Conservation (phyloP, 2,113 vertebrate genomes). For the Macrotis lagotis region DNA sequence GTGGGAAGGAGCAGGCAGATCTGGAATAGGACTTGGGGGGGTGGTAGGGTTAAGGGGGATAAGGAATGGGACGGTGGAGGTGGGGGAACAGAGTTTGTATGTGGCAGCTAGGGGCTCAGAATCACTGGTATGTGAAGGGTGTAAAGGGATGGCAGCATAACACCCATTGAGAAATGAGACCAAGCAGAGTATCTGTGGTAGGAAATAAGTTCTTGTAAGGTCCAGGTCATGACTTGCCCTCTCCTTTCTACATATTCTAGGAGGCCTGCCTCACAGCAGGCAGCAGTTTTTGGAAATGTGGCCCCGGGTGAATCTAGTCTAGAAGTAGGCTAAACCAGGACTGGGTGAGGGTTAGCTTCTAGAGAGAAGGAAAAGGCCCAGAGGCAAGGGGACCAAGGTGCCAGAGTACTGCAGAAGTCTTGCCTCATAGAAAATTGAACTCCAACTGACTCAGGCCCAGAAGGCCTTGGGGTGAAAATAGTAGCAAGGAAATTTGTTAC, state of each 20-base stretch:
- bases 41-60: not conserved
- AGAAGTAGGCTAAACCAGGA: not conserved
- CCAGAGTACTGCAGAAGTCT: too few relatives aligned
- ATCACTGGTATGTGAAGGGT: not conserved
- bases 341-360: not conserved
- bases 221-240: too few relatives aligned
- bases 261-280: too few relatives aligned
- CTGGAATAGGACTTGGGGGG: not conserved
- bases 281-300: not conserved
- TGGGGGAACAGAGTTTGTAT: not conserved
- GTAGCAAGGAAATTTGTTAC: too few relatives aligned
- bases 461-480: not conserved
- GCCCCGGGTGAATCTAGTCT: not conserved
- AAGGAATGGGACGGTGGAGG: not conserved
- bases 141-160: not conserved
- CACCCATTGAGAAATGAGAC: not conserved
- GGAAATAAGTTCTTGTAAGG: not conserved
- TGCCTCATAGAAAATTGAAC: too few relatives aligned
- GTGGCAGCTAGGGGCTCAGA: not conserved
- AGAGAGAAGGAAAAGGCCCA: not conserved
- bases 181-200: not conserved
- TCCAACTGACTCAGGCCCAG: too few relatives aligned
- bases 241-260: too few relatives aligned
- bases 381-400: not conserved
- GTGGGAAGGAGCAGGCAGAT: not conserved